Evolutionary conservation across 2,113 vertebrate genomes (phyloP), one percentile per base, ranked within the genome.

Genomic region (Lepus europaeus): DNA sequence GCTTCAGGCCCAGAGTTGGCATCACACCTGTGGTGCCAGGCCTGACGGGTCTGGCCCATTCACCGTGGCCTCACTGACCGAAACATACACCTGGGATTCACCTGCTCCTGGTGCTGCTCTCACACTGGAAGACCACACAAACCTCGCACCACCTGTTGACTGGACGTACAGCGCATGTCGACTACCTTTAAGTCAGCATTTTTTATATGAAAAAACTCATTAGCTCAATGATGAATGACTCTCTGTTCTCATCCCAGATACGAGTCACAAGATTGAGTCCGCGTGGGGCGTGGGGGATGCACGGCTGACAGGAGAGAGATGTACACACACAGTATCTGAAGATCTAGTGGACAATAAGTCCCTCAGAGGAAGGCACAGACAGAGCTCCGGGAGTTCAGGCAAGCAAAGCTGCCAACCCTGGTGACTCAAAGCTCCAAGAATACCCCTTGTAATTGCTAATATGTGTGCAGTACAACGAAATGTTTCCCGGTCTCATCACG

Each of bases 281-380:
- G 36, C 17, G 56, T n/a, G 53, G 6, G 56, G 20, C 64, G 25
- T 64, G 22, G 31, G 25, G n/a, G 56, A 19, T 6, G 19, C 56
- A 36, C 63, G 14, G 82, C 8, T 70, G 8, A 39, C 68, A 87
- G 68, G 64, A 39, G 29, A 33, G 1, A 88, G 14, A 79, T 29
- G 82, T 19, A 5, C 9, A 83, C 17, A 68, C 19, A 69, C 51
- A 36, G 63, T 51, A 51, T 39, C 36, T 79, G 27, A 51, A 82
- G 82, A 79, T 72, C 17, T 70, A 59, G 20, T 39, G 85, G 27
- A 45, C 82, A 73, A 16, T 70, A 78, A 56, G 6, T 70, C 27
- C 78, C 79, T 14, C 49, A 78, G 3, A 23, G 88, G 84, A 93
- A 63, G 19, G 27, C 72, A 95, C 61, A 83, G 87, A 23, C 81